phyloP scores from a whole-genome alignment of 2,113 vertebrate genomes.

The Sterna hirundo region DNA sequence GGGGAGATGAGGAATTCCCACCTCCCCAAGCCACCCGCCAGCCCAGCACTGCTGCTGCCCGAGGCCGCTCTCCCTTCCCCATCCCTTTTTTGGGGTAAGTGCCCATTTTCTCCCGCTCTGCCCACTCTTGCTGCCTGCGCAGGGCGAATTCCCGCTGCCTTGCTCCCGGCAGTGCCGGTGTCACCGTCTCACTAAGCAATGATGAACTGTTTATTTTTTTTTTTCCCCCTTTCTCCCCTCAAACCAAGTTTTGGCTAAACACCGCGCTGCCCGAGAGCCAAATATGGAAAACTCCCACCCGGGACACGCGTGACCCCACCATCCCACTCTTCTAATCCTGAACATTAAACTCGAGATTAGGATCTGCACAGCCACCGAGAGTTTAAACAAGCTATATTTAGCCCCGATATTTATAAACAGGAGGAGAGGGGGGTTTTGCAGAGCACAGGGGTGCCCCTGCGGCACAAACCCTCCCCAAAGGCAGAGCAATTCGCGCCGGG shows the following conservation, averaged over 20 bases:
- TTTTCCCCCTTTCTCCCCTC: background rate
- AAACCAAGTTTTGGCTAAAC: background rate
- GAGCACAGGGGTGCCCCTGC: background rate
- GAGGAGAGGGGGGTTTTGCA: background rate
- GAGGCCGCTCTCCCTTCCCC: background rate
- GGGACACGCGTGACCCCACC: background rate
- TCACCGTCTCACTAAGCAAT: background rate
- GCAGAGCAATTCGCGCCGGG: background rate
- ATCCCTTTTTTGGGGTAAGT: background rate
- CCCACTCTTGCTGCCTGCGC: background rate
- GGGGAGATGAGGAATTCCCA: background rate
- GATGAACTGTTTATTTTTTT: background rate
- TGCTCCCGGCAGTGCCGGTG: background rate
- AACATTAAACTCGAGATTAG: slow-evolving; percentile 43
- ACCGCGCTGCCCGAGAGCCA: background rate
- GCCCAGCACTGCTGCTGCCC: background rate
- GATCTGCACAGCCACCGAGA: slow-evolving; percentile 44
- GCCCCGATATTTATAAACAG: slow-evolving; percentile 47
- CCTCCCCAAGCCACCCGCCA: background rate
- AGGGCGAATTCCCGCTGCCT: background rate
- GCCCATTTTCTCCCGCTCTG: accelerated
- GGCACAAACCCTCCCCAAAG: background rate
- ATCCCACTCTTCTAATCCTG: background rate
- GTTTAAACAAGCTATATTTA: slow-evolving; percentile 62
- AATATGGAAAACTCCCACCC: background rate